Evolutionary conservation across 2,797 vertebrate species (phyloP).

Genomic region (Mus caroli): DNA sequence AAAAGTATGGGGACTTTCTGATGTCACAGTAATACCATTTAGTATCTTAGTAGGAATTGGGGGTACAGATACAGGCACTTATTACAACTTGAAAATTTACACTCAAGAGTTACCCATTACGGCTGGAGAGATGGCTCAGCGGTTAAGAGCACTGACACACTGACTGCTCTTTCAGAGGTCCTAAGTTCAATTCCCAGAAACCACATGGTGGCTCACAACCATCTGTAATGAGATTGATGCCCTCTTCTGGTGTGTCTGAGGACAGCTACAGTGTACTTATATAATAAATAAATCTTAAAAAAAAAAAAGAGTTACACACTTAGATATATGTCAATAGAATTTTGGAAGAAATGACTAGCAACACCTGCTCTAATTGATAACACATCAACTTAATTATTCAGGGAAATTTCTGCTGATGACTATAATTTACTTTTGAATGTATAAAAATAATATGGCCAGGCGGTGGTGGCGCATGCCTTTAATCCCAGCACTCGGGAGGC

Average conservation of each 20-base stretch:
- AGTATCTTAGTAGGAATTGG: not conserved
- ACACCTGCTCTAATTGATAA: constrained; percentile 7
- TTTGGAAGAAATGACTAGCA: not conserved
- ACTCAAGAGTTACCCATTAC: not conserved
- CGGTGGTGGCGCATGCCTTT: too few relatives aligned
- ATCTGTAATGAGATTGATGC: too few relatives aligned
- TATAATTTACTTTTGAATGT: not conserved
- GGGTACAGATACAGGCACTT: not conserved
- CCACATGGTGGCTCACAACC: too few relatives aligned
- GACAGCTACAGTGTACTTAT: too few relatives aligned
- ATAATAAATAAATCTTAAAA: too few relatives aligned
- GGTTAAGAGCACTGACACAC: too few relatives aligned
- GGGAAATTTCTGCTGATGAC: not conserved
- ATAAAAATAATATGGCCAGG: not conserved
- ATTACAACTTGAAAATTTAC: constrained; percentile 1
- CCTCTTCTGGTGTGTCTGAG: too few relatives aligned
- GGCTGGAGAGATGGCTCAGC: too few relatives aligned
- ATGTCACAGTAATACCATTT: not conserved
- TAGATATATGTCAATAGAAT: constrained; percentile 21
- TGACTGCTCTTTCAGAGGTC: too few relatives aligned
- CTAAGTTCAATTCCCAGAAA: too few relatives aligned
- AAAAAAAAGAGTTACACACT: not conserved
- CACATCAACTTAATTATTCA: not conserved
- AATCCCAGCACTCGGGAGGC: too few relatives aligned
- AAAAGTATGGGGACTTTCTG: not conserved